Conservation (phyloP, 2,113 vertebrate species). For the Fukomys damarensis region DNA sequence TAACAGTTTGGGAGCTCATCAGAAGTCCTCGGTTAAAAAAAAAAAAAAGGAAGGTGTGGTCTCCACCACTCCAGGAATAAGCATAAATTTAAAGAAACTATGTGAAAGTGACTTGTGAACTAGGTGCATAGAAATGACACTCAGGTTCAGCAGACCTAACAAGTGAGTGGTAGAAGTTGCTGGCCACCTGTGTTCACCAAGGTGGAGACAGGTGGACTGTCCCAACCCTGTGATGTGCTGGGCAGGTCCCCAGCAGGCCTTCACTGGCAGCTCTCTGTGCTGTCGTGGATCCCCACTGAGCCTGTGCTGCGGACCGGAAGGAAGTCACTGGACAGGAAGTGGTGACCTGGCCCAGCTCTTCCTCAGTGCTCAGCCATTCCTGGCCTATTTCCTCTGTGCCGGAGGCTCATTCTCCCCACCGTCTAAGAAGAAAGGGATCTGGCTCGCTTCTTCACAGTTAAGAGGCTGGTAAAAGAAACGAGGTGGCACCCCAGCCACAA, state of each 20-base stretch:
- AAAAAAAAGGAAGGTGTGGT: not conserved
- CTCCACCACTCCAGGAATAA: not conserved
- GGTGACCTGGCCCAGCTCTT: not conserved
- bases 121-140: not conserved
- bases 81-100: not conserved
- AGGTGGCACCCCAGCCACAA: accelerated
- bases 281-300: not conserved
- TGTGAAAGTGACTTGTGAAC: not conserved
- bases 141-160: not conserved
- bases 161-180: accelerated
- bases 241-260: not conserved
- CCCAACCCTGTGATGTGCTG: not conserved
- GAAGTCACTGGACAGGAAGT: not conserved
- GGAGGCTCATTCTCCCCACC: not conserved
- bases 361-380: not conserved
- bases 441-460: not conserved
- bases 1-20: not conserved
- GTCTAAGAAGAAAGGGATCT: not conserved
- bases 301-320: not conserved
- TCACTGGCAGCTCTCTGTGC: no score
- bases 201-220: not conserved
- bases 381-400: not conserved
- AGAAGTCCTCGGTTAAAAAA: not conserved
- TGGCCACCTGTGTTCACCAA: not conserved
- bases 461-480: not conserved